Conservation (phyloP, 2,113 vertebrate species). For the Panurus biarmicus region DNA sequence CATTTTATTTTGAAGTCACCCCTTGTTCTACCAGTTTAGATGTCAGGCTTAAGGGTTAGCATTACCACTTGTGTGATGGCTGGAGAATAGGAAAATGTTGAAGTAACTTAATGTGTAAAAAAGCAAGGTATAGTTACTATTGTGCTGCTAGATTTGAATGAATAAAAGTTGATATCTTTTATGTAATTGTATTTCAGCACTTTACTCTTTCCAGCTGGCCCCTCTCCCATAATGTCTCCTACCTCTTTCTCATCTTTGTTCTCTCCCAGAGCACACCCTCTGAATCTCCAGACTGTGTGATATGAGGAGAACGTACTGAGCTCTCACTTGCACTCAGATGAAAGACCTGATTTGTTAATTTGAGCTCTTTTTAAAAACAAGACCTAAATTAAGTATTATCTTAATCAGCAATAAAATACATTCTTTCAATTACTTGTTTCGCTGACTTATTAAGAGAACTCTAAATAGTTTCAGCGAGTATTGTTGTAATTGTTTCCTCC, state of each 20-base stretch:
- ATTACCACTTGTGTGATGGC: background rate
- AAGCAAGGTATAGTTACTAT: background rate
- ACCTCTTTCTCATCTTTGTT: background rate
- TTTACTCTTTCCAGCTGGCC: background rate
- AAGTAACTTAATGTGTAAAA: background rate
- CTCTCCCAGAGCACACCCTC: background rate
- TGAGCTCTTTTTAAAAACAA: conserved; percentile 47
- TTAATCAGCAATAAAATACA: conserved; percentile 64
- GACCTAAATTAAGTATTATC: conserved; percentile 62
- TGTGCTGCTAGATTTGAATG: background rate
- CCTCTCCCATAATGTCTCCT: background rate
- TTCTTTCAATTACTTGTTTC: conserved; percentile 65
- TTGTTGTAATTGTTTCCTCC: conserved; percentile 72
- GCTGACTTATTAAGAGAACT: conserved; percentile 58
- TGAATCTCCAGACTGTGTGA: background rate
- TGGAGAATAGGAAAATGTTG: background rate
- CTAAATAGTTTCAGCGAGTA: conserved; percentile 62
- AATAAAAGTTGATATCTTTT: background rate
- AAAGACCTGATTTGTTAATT: conserved; percentile 36
- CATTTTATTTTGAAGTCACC: background rate
- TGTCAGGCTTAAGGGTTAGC: background rate
- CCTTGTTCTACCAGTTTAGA: background rate
- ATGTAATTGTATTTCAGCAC: background rate
- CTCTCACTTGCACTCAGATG: background rate
- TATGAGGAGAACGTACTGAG: background rate